These are phyloP conservation scores for Turnix velox DNA, from an alignment of 2,113 vertebrate genomes.

Conservation along the genomic window DNA sequence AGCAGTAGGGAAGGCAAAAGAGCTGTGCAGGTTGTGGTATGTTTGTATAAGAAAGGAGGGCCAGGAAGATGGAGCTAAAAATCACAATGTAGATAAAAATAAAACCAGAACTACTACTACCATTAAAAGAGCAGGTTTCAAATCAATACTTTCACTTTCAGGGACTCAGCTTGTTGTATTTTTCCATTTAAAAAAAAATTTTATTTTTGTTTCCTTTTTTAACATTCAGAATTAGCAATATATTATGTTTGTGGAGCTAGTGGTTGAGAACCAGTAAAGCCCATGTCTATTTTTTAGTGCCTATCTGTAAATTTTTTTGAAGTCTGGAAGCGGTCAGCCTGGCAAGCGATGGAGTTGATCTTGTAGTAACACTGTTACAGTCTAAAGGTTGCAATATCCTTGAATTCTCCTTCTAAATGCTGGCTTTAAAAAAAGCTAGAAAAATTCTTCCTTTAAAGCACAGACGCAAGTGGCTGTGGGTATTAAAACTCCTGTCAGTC, in stretches of 20 bases:
- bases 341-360: background rate
- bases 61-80: background rate
- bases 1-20: background rate
- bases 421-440: background rate
- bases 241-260: background rate
- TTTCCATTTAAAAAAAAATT: no score
- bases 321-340: background rate
- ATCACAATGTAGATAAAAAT: background rate
- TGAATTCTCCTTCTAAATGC: background rate
- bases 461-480: background rate
- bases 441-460: background rate
- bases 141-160: background rate
- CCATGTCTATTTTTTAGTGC: background rate
- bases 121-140: background rate
- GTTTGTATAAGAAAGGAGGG: background rate
- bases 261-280: background rate
- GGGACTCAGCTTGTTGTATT: rapidly evolving
- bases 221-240: background rate
- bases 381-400: background rate
- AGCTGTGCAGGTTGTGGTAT: background rate
- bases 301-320: background rate
- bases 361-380: background rate
- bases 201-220: background rate
- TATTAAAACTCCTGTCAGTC: background rate
- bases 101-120: background rate